These are phyloP conservation scores for Chaetura pelagica DNA, from an alignment of 2,113 vertebrate species.

Conservation along the genomic window DNA sequence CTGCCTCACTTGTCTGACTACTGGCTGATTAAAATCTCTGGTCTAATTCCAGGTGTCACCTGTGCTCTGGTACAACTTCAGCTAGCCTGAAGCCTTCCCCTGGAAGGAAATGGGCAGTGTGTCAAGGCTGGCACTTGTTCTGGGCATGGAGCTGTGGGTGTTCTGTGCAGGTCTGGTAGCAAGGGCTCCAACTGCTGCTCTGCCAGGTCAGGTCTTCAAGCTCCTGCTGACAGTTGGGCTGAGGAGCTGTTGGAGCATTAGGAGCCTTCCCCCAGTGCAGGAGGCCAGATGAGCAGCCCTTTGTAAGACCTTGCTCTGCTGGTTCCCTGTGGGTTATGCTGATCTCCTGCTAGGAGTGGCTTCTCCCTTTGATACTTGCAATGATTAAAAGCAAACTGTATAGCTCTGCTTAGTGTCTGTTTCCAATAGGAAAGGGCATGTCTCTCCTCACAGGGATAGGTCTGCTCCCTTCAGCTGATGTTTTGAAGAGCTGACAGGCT, in stretches of 20 bases:
- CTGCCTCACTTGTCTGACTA: not conserved
- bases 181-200: not conserved
- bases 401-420: not conserved
- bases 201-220: not conserved
- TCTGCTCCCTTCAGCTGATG: not conserved
- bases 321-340: not conserved
- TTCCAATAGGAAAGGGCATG: not conserved
- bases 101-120: accelerated
- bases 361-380: not conserved
- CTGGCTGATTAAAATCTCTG: not conserved
- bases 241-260: too few species aligned
- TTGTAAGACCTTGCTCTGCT: not conserved
- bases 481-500: not conserved
- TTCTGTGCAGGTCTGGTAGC: not conserved
- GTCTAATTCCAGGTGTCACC: not conserved
- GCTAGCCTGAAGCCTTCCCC: not conserved
- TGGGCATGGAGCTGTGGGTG: accelerated
- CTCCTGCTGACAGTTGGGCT: not conserved
- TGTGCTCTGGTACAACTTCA: not conserved
- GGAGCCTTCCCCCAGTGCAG: not conserved
- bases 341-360: not conserved
- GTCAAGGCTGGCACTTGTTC: not conserved
- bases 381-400: accelerated
- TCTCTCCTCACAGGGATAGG: not conserved
- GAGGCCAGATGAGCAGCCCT: not conserved